Base-by-base conservation (phyloP, 2,113 vertebrate genomes). In the Xenopus borealis region DNA sequence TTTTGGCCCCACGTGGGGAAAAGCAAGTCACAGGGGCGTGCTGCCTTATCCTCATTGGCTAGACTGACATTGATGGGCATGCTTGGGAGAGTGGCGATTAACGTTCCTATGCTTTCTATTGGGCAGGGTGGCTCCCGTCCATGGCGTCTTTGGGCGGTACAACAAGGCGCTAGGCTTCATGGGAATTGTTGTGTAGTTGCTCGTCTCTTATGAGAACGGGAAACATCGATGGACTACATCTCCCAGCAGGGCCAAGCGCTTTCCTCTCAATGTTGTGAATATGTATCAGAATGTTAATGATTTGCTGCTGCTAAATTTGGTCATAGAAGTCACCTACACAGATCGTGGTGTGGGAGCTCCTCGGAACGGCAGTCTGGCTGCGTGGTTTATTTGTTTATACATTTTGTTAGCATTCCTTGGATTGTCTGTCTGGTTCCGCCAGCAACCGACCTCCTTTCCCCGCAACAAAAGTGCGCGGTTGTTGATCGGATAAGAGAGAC, bases 241-340 rank as follows among this genome's bases (percentile, higher is more conserved):
- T 89, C 85, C 92, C 92, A 82, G 80, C 72, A 79, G 83, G 76
- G 86, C 23, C 3, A 30, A 64, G 81, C 80, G 62, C 16, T 16
- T 62, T 65, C 53, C 72, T 69, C 46, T 78, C 53, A 80, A 81
- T 83, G 68, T 77, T 78, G 83, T 92, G 91, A 92, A 92, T 93
- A 92, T 93, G 91, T 92, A 92, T 91, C 87, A 92, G 91, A 89
- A 92, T 91, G 91, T 89, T 92, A 93, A 93, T 92, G 86, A 92
- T 83, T 80, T 82, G 87, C 83, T 64, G 82, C 85, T 88, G 90
- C 91, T 92, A 92, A 91, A 92, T 91, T 93, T 91, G 91, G 91
- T 88, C 90, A 91, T 90, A 92, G 90, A 88, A 93, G 89, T 90
- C 91, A 90, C 88, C 86, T 86, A 88, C 85, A 79, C 85, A 82